Evolutionary conservation across 2,888 invertebrate species (phyloP).

Genomic region (Hydropsyche betteni): DNA sequence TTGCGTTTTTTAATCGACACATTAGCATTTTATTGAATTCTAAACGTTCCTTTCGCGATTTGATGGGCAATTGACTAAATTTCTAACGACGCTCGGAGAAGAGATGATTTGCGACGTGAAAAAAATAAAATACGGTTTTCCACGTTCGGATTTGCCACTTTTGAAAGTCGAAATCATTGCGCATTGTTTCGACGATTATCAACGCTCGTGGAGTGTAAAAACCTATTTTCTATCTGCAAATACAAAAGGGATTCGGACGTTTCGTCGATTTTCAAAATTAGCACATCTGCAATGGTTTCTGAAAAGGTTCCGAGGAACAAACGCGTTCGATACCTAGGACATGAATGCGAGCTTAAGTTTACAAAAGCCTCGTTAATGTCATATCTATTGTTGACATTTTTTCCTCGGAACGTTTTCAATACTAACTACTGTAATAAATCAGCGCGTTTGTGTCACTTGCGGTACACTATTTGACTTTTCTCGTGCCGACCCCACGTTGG

Average conservation of each 20-base stretch:
- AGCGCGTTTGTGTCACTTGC: slow-evolving; percentile 20
- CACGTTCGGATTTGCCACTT: too few species aligned
- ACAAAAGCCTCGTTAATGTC: slow-evolving; percentile 26
- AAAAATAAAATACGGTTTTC: too few species aligned
- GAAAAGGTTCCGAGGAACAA: background rate
- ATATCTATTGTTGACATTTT: slow-evolving; percentile 23
- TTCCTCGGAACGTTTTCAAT: slow-evolving; percentile 17
- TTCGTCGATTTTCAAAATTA: slow-evolving; percentile 17
- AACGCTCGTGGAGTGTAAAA: too few species aligned
- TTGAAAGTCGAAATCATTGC: too few species aligned
- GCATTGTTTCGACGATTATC: too few species aligned
- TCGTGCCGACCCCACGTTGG: background rate
- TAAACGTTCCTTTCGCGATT: background rate
- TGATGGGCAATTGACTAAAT: background rate
- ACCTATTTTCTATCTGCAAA: too few species aligned
- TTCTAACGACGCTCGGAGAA: background rate
- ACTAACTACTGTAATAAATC: slow-evolving; percentile 20
- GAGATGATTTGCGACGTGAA: background rate
- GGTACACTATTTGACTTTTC: slow-evolving; percentile 25
- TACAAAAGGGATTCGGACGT: background rate
- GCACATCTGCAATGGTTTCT: slow-evolving; percentile 17
- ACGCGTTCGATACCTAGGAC: background rate
- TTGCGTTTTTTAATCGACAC: background rate
- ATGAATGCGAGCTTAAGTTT: background rate
- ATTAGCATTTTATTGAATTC: slow-evolving; percentile 16